A percentile compares a stretch with the other conserved stretches of the same genome.
phyloP scores from a whole-genome alignment of 2,888 invertebrate genomes.

The Synergus japonicus region DNA sequence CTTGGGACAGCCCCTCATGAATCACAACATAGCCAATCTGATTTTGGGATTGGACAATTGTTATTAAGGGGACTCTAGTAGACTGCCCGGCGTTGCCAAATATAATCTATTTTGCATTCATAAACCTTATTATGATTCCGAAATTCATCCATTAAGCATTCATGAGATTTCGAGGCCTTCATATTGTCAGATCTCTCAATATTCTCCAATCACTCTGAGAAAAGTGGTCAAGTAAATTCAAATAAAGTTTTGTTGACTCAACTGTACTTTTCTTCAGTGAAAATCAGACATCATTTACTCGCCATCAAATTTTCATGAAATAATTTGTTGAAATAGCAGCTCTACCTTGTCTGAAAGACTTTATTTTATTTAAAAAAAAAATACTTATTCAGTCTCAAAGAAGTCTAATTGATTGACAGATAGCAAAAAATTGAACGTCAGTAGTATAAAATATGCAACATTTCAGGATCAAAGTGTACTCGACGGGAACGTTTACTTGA shows the following conservation, averaged over 20 bases:
- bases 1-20: no score
- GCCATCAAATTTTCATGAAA: neutral
- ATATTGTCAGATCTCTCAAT: no score
- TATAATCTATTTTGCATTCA: no score
- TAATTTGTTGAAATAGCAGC: neutral
- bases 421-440: conserved; percentile 4
- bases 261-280: neutral
- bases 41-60: no score
- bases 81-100: no score
- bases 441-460: conserved; percentile 24
- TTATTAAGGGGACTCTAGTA: no score
- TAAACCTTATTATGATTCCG: no score
- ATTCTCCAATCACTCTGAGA: no score
- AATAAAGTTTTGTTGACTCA: neutral
- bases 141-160: no score
- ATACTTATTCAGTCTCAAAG: neutral
- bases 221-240: neutral
- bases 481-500: neutral
- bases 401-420: conserved; percentile 27
- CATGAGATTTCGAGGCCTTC: no score
- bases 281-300: neutral
- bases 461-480: neutral
- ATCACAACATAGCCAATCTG: no score
- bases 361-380: neutral
- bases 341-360: neutral